phyloP scores from a whole-genome alignment of 2,888 invertebrate genomes.

The Mongoloraphidia duomilia region DNA sequence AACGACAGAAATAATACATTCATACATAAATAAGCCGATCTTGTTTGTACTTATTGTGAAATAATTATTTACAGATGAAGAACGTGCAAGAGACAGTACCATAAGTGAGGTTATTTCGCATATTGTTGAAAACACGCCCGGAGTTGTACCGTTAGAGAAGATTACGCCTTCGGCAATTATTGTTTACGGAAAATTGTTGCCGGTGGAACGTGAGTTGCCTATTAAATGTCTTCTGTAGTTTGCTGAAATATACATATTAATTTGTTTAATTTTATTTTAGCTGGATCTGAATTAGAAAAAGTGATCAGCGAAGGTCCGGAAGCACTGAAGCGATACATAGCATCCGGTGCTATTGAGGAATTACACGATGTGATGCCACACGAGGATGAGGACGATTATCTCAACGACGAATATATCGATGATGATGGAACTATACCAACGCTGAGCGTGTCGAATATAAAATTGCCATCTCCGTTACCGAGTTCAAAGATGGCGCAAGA shows the following conservation, averaged over 20 bases:
- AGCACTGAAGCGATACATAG: constrained; percentile 60
- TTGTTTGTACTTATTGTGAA: too few species aligned
- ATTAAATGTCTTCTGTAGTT: neutral
- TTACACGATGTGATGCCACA: constrained; percentile 62
- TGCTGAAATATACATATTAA: neutral
- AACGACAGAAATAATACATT: too few species aligned
- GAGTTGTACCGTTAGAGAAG: constrained; percentile 61
- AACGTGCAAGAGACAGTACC: constrained; percentile 30
- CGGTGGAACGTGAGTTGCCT: constrained; percentile 48
- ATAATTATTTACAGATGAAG: constrained; percentile 26
- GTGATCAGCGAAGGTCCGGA: constrained; percentile 66
- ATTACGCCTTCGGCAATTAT: constrained; percentile 68
- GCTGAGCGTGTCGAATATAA: constrained; percentile 25
- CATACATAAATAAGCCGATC: too few species aligned
- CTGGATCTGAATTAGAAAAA: constrained; percentile 60
- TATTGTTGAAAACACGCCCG: constrained; percentile 63
- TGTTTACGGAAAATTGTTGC: constrained; percentile 68
- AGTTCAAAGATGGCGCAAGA: constrained; percentile 30
- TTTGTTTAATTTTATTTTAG: constrained; percentile 24
- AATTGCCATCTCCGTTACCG: constrained; percentile 27
- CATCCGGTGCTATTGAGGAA: constrained; percentile 69
- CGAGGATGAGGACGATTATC: constrained; percentile 38
- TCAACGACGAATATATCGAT: constrained; percentile 28
- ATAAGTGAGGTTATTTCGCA: constrained; percentile 54
- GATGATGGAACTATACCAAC: constrained; percentile 20